Evolutionary conservation across 1,140 invertebrate genomes (phyloP).

Genomic region (Adelges cooleyi): DNA sequence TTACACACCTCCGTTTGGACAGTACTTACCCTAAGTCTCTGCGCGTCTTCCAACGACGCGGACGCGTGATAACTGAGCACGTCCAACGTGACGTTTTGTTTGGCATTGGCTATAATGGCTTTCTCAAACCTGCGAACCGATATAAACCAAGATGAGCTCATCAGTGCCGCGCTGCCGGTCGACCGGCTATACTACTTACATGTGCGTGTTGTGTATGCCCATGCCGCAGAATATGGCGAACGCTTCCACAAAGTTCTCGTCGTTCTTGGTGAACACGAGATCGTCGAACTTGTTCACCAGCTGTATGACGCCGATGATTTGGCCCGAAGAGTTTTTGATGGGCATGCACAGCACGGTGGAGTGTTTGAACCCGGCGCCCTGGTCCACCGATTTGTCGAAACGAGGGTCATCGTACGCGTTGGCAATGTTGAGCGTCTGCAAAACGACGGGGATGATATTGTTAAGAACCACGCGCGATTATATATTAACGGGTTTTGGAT

Average conservation of each 20-base stretch:
- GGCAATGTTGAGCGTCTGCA: constrained; percentile 70
- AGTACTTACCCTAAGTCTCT: constrained; percentile 64
- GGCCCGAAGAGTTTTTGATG: constrained; percentile 74
- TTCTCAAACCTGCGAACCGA: constrained; percentile 75
- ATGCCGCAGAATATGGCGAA: constrained; percentile 97
- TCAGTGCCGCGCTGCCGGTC: no score
- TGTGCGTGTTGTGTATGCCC: constrained; percentile 93
- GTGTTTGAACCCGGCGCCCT: constrained; percentile 64
- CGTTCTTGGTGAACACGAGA: constrained; percentile 76
- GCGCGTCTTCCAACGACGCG: constrained; percentile 76
- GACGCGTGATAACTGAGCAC: constrained; percentile 93
- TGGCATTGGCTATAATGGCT: constrained; percentile 82
- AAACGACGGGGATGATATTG: no score
- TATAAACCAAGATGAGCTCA: no score
- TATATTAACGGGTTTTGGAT: no score
- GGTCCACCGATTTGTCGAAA: constrained; percentile 79
- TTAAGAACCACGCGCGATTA: no score
- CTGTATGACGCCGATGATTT: constrained; percentile 86
- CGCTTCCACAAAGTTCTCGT: constrained; percentile 87
- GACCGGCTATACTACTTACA: constrained; percentile 44
- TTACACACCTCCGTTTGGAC: no score
- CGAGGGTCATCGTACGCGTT: constrained; percentile 84
- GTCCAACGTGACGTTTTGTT: constrained; percentile 88
- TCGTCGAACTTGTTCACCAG: constrained; percentile 87
- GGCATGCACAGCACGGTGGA: constrained; percentile 83